A percentile compares a stretch with the other conserved stretches of the same genome.
phyloP scores from a whole-genome alignment of 2,797 vertebrate species.

The Xenentodon cancila region DNA sequence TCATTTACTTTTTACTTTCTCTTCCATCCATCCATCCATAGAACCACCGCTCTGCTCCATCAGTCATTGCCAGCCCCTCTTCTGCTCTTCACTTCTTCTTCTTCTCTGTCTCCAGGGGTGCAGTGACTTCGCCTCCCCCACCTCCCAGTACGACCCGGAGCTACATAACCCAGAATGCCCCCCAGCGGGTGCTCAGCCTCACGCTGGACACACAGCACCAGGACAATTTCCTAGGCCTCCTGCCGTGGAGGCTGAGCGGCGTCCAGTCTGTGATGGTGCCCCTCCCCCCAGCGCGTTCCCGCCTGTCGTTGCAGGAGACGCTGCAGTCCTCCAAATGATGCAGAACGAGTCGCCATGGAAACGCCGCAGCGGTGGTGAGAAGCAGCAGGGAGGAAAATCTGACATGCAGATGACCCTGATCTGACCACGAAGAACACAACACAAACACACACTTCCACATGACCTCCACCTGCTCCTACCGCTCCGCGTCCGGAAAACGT shows the following conservation, averaged over 20 bases:
- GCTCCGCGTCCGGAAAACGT: no score
- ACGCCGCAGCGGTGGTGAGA: slow-evolving; percentile 59
- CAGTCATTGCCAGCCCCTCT: not conserved
- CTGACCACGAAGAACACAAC: slow-evolving; percentile 53
- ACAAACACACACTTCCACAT: no score
- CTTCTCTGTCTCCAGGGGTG: slow-evolving; percentile 82
- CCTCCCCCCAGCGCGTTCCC: slow-evolving; percentile 79
- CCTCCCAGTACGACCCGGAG: slow-evolving; percentile 68
- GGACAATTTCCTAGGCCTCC: slow-evolving; percentile 89
- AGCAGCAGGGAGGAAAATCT: slow-evolving; percentile 73
- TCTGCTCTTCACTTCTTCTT: slow-evolving; percentile 19
- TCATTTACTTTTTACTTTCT: not conserved
- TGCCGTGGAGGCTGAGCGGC: slow-evolving; percentile 85
- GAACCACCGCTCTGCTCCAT: not conserved
- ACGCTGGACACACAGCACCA: slow-evolving; percentile 84
- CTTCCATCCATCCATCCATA: not conserved
- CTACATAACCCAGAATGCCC: slow-evolving; percentile 74
- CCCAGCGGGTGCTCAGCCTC: slow-evolving; percentile 82
- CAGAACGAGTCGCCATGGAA: slow-evolving; percentile 55
- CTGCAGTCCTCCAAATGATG: slow-evolving; percentile 88
- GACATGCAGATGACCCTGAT: slow-evolving; percentile 87
- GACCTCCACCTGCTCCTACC: no score
- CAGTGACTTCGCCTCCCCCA: slow-evolving; percentile 68
- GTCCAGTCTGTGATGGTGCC: slow-evolving; percentile 67
- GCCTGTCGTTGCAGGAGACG: slow-evolving; percentile 93